Evolutionary conservation across 1,140 invertebrate species (phyloP).

Genomic region (Drosophila sturtevanti): DNA sequence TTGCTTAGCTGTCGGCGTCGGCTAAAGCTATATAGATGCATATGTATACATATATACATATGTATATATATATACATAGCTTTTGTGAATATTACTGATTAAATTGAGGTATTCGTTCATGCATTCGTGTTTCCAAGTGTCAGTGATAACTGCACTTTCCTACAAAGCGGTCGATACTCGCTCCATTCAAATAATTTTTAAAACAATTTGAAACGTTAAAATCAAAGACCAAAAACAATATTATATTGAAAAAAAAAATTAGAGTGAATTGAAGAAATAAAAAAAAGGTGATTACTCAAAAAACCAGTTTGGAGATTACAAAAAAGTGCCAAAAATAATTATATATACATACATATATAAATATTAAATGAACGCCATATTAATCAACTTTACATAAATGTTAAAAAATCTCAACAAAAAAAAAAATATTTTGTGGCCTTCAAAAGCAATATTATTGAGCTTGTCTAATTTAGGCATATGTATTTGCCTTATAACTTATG

Average conservation of each 20-base stretch:
- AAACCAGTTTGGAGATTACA: background rate
- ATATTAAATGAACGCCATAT: background rate
- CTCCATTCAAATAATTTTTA: slow-evolving; percentile 20
- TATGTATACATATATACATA: background rate
- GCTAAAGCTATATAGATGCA: background rate
- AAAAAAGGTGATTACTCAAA: background rate
- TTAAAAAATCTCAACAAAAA: no score
- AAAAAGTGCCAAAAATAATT: background rate
- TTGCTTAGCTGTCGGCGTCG: background rate
- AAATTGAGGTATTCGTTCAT: slow-evolving; percentile 53
- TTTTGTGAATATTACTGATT: slow-evolving; percentile 33
- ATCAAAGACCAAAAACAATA: background rate
- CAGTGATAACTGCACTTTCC: slow-evolving; percentile 69
- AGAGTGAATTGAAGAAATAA: background rate
- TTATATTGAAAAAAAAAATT: background rate
- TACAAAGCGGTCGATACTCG: slow-evolving; percentile 41
- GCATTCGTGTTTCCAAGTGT: slow-evolving; percentile 28
- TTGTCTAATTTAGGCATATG: no score
- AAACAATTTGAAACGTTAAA: slow-evolving; percentile 15
- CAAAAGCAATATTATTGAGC: no score
- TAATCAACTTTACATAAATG: background rate
- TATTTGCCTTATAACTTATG: no score
- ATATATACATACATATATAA: no score
- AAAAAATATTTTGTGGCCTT: no score
- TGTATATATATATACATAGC: background rate